These are phyloP conservation scores for Merluccius polli DNA, from an alignment of 2,797 vertebrate genomes.

Conservation along the genomic window DNA sequence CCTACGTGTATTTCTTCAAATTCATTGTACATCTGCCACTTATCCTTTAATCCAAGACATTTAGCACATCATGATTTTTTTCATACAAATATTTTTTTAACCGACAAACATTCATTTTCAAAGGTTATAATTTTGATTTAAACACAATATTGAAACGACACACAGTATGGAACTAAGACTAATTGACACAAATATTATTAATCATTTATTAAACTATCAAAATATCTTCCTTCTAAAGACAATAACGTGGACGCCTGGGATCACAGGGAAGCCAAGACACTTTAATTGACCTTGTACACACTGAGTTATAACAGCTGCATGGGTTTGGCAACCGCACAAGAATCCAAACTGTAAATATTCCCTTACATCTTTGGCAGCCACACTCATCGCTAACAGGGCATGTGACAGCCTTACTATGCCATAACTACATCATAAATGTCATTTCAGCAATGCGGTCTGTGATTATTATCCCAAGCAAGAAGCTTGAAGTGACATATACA, in stretches of 20 bases:
- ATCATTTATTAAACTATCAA: not conserved
- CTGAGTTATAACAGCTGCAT: constrained; percentile 41
- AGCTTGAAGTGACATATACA: too few relatives aligned
- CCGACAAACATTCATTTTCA: too few relatives aligned
- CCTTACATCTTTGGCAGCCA: constrained; percentile 28
- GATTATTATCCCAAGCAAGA: not conserved
- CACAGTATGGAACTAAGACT: too few relatives aligned
- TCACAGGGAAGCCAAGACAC: constrained; percentile 3
- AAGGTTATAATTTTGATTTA: too few relatives aligned
- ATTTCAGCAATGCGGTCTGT: constrained; percentile 6
- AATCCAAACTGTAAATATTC: constrained; percentile 48
- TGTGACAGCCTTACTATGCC: constrained; percentile 18
- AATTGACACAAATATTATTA: too few relatives aligned
- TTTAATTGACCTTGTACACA: constrained; percentile 16
- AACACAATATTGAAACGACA: too few relatives aligned
- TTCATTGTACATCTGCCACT: too few relatives aligned
- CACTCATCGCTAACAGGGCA: constrained; percentile 21
- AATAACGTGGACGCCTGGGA: not conserved
- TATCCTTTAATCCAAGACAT: too few relatives aligned
- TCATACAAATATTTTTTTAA: too few relatives aligned
- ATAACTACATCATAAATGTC: constrained; percentile 39
- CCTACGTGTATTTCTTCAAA: too few relatives aligned
- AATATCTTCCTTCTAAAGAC: not conserved
- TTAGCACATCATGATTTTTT: too few relatives aligned
- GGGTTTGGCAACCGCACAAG: constrained; percentile 25